These are phyloP conservation scores for Vireo altiloquus DNA, from an alignment of 2,113 vertebrate species.

Conservation along the genomic window DNA sequence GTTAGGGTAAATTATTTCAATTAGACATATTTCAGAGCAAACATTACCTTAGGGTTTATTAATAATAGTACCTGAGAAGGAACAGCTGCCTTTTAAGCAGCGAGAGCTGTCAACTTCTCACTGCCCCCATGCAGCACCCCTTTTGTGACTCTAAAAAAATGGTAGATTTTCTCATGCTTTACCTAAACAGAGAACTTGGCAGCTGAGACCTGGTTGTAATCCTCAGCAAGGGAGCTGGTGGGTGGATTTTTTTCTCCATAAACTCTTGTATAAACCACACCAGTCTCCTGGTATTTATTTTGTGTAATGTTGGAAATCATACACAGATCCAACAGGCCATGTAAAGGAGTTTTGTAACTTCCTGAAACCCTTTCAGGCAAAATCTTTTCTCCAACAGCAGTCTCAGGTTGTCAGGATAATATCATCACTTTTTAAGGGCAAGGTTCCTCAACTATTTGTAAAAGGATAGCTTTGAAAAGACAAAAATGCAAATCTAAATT, in stretches of 20 bases:
- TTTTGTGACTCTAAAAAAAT: constrained; percentile 82
- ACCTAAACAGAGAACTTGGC: constrained; percentile 95
- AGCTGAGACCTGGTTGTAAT: constrained; percentile 85
- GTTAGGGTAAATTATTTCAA: constrained; percentile 90
- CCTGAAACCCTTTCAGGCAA: constrained; percentile 70
- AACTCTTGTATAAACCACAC: constrained; percentile 89
- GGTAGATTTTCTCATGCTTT: constrained; percentile 83
- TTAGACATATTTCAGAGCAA: constrained; percentile 83
- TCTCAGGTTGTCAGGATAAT: constrained; percentile 45
- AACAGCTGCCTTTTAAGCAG: constrained; percentile 92
- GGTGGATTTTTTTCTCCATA: constrained; percentile 85
- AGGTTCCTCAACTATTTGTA: not conserved
- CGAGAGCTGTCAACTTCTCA: constrained; percentile 80
- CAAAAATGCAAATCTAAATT: not conserved
- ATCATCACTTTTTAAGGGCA: constrained; percentile 11
- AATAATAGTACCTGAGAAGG: constrained; percentile 95
- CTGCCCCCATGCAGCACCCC: constrained; percentile 74
- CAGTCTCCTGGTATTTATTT: constrained; percentile 91
- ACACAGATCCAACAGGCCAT: constrained; percentile 73
- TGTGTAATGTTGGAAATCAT: constrained; percentile 82
- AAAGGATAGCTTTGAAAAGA: not conserved
- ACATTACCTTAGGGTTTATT: constrained; percentile 85
- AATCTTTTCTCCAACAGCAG: constrained; percentile 49
- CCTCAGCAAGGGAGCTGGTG: constrained; percentile 84
- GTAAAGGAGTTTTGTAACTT: constrained; percentile 79